Evolutionary conservation across 2,113 vertebrate species (phyloP).

Genomic region (Scortum barcoo): DNA sequence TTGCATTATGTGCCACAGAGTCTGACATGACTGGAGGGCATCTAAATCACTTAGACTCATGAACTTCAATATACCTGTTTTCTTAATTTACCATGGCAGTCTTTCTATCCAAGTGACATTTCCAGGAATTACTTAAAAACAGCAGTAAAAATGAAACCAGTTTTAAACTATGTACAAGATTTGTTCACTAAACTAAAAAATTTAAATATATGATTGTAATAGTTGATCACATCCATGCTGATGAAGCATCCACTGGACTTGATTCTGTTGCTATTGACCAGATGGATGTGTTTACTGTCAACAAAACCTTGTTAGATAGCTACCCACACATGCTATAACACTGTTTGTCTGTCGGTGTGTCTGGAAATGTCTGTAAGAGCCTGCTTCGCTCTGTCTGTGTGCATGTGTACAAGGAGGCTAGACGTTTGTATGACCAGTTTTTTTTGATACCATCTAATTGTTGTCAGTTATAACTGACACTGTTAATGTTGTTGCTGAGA

Average conservation of each 20-base stretch:
- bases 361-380: slow-evolving; percentile 40
- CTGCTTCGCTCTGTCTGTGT: slow-evolving; percentile 14
- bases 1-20: slow-evolving; percentile 52
- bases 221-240: slow-evolving; percentile 25
- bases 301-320: slow-evolving; percentile 80
- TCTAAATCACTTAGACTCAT: slow-evolving; percentile 40
- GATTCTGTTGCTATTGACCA: slow-evolving; percentile 76
- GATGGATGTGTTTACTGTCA: slow-evolving; percentile 84
- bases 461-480: slow-evolving; percentile 7
- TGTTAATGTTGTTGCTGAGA: background rate
- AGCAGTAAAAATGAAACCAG: background rate
- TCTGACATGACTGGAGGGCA: slow-evolving; percentile 51
- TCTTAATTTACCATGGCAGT: slow-evolving; percentile 20
- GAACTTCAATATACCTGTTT: slow-evolving; percentile 12
- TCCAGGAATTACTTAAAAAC: slow-evolving; percentile 1
- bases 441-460: slow-evolving; percentile 18
- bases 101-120: slow-evolving; percentile 41
- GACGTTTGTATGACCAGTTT: slow-evolving; percentile 23
- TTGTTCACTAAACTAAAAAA: background rate
- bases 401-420: slow-evolving; percentile 3
- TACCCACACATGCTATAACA: slow-evolving; percentile 65
- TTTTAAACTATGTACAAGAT: background rate
- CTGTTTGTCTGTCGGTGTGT: slow-evolving; percentile 46
- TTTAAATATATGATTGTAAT: slow-evolving; percentile 4
- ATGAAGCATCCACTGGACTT: slow-evolving; percentile 46